Percentiles rank a stretch among this genome's conserved stretches.
Evolutionary conservation across 2,888 invertebrate species (phyloP).

Genomic region (Apamea monoglypha): DNA sequence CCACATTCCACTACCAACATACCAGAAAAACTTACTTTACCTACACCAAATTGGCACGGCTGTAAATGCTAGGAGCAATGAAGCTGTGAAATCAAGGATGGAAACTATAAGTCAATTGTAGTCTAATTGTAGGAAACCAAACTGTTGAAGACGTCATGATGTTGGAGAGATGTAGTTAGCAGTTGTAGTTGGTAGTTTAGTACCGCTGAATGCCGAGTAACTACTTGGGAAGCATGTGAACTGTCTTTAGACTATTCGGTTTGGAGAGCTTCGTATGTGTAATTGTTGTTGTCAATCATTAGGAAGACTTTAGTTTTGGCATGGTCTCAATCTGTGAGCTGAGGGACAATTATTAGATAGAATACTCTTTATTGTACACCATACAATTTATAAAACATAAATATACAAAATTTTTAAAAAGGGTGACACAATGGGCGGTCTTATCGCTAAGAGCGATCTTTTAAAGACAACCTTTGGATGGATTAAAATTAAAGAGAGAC

Average conservation of each 20-base stretch:
- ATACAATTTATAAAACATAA: too few species aligned
- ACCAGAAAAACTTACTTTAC: background rate
- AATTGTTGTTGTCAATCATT: slow-evolving; percentile 3
- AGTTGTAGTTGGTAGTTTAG: slow-evolving; percentile 20
- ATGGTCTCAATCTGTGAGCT: background rate
- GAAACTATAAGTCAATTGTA: slow-evolving; percentile 43
- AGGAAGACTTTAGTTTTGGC: background rate
- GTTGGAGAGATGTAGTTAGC: slow-evolving; percentile 38
- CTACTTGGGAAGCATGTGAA: slow-evolving; percentile 23
- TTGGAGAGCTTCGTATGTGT: background rate
- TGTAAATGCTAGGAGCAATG: slow-evolving; percentile 7
- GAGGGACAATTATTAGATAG: too few species aligned
- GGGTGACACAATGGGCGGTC: too few species aligned
- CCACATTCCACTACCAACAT: background rate
- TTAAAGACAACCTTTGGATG: too few species aligned
- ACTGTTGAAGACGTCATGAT: slow-evolving; percentile 40
- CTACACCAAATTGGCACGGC: slow-evolving; percentile 7
- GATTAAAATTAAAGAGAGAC: too few species aligned
- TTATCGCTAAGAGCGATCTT: too few species aligned
- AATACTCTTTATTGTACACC: too few species aligned
- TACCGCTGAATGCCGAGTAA: slow-evolving; percentile 23
- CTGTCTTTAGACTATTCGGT: background rate
- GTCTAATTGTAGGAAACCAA: slow-evolving; percentile 36
- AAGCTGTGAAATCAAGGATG: slow-evolving; percentile 13
- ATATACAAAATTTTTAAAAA: too few species aligned